Conservation (phyloP, 2,888 invertebrate genomes). For the Nephrotoma flavescens region DNA sequence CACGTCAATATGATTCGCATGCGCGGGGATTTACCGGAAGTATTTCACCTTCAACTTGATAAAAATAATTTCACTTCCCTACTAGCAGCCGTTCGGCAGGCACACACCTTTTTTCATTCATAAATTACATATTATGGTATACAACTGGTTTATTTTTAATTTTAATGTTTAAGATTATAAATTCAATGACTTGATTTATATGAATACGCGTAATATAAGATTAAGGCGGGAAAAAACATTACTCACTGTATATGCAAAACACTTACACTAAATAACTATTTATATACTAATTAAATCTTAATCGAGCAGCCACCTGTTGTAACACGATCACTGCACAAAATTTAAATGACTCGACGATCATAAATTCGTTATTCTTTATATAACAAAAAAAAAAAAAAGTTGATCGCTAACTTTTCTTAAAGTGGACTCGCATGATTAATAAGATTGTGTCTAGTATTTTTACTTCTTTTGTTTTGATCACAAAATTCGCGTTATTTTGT, state of each 20-base stretch:
- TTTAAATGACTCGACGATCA: not conserved
- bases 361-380: not conserved
- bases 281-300: not conserved
- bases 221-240: too few species aligned
- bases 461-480: not conserved
- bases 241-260: not conserved
- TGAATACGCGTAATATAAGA: too few species aligned
- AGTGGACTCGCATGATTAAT: not conserved
- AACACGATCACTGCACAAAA: not conserved
- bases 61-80: not conserved
- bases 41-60: not conserved
- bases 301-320: not conserved
- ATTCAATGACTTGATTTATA: too few species aligned
- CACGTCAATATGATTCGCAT: not conserved
- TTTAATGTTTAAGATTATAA: not conserved
- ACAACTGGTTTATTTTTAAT: not conserved
- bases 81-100: not conserved
- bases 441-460: not conserved
- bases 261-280: not conserved
- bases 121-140: not conserved
- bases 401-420: not conserved
- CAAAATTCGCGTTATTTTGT: not conserved
- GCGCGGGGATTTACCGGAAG: not conserved
- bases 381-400: not conserved
- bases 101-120: not conserved